These are phyloP conservation scores for Lontra canadensis DNA, from an alignment of 2,113 vertebrate species.

Conservation along the genomic window DNA sequence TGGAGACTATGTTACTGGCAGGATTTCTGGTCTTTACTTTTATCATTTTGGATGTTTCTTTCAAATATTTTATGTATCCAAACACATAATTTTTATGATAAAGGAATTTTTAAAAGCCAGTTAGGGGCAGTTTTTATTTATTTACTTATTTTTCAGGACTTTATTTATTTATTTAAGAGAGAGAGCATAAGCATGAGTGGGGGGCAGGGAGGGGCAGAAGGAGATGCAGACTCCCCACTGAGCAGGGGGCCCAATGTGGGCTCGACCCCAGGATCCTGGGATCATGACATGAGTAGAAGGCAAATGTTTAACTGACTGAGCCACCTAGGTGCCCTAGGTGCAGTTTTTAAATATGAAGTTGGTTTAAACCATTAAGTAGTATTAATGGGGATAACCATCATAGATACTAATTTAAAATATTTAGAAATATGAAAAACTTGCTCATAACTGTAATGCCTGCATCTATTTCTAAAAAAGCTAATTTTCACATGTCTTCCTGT, in stretches of 20 bases:
- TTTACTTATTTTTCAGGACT: no score
- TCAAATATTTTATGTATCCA: conserved; percentile 17
- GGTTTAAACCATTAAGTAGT: background rate
- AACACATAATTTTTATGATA: background rate
- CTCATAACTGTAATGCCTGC: background rate
- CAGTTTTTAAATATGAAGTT: background rate
- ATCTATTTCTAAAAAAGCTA: background rate
- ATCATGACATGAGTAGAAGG: background rate
- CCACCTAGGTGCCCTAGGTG: background rate
- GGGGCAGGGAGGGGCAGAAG: no score
- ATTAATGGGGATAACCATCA: background rate
- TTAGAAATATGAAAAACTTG: background rate
- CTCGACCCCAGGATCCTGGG: background rate
- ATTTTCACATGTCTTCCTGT: background rate
- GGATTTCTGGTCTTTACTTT: conserved; percentile 5
- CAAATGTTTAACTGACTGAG: background rate
- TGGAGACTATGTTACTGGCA: background rate
- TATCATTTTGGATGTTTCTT: conserved; percentile 12
- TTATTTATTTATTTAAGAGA: no score
- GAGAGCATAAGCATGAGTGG: no score
- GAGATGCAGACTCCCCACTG: no score
- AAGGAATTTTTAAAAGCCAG: background rate
- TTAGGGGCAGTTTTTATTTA: background rate
- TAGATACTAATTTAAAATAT: conserved; percentile 41
- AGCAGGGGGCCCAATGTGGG: background rate